Conservation (phyloP, 2,888 invertebrate species). For the Choreutis nemorana region DNA sequence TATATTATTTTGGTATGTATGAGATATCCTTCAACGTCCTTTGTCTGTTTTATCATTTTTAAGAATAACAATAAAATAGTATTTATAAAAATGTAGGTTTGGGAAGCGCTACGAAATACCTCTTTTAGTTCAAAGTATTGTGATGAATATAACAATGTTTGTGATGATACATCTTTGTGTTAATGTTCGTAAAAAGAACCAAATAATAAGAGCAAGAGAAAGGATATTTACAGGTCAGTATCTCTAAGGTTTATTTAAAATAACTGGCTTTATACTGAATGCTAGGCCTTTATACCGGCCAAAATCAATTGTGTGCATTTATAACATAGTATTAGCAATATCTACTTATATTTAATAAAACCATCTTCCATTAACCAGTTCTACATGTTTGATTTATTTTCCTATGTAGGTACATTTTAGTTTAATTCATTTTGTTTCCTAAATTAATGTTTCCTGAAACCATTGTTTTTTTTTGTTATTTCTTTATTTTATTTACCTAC, state of each 20-base stretch:
- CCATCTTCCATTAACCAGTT: too few species aligned
- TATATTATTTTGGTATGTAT: constrained; percentile 94
- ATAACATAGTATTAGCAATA: too few species aligned
- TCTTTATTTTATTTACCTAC: constrained; percentile 12
- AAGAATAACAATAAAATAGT: too few species aligned
- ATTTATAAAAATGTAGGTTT: constrained; percentile 80
- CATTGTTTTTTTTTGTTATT: constrained; percentile 4
- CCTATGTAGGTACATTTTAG: too few species aligned
- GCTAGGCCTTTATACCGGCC: background rate
- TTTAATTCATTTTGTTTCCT: too few species aligned
- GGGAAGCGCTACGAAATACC: constrained; percentile 97
- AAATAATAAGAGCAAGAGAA: constrained; percentile 78
- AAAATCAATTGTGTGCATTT: too few species aligned
- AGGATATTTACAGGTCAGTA: constrained; percentile 83
- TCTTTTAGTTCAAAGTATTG: constrained; percentile 92
- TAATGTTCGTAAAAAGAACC: constrained; percentile 81
- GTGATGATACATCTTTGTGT: constrained; percentile 94
- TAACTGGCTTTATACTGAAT: background rate
- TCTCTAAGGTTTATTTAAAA: constrained; percentile 2
- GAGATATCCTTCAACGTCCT: background rate
- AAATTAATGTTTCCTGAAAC: background rate
- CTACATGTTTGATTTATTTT: too few species aligned
- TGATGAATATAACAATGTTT: constrained; percentile 98
- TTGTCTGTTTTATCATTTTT: background rate
- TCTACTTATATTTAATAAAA: too few species aligned